Evolutionary conservation across 2,888 invertebrate genomes (phyloP).

Genomic region (Aporophyla nigra): DNA sequence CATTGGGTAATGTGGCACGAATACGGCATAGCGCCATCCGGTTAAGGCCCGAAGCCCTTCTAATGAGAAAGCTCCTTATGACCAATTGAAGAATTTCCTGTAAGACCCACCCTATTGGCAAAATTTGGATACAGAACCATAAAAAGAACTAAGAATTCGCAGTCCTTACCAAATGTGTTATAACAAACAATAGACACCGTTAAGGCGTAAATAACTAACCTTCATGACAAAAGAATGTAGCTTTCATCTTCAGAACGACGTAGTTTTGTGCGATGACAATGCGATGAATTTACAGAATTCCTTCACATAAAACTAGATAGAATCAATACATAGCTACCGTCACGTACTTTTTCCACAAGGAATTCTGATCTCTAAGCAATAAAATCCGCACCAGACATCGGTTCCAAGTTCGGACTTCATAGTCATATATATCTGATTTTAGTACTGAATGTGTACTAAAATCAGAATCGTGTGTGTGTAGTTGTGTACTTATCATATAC

Average conservation of each 20-base stretch:
- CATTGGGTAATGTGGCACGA: conserved; percentile 34
- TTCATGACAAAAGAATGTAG: conserved; percentile 1
- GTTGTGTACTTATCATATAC: conserved; percentile 17
- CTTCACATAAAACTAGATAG: conserved; percentile 40
- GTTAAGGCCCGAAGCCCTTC: conserved; percentile 22
- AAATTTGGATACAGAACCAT: neutral
- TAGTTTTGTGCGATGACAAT: conserved; percentile 33
- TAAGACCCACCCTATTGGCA: conserved; percentile 12
- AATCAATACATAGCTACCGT: conserved; percentile 49
- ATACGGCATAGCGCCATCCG: conserved; percentile 47
- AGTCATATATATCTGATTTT: conserved; percentile 40
- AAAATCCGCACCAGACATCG: conserved; percentile 55
- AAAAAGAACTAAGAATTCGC: neutral
- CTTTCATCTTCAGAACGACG: conserved; percentile 7
- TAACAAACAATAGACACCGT: neutral
- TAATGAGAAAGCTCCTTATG: conserved; percentile 36
- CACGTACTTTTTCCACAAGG: conserved; percentile 50
- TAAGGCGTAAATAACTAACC: neutral
- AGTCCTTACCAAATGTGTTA: neutral
- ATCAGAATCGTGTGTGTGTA: too few relatives aligned
- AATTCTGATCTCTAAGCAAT: conserved; percentile 60
- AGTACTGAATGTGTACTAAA: conserved; percentile 34
- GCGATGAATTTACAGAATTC: conserved; percentile 55
- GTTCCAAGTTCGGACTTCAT: conserved; percentile 45
- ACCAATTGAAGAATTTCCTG: conserved; percentile 45